phyloP scores from a whole-genome alignment of 2,888 invertebrate species.

The Stegana nigrithorax region DNA sequence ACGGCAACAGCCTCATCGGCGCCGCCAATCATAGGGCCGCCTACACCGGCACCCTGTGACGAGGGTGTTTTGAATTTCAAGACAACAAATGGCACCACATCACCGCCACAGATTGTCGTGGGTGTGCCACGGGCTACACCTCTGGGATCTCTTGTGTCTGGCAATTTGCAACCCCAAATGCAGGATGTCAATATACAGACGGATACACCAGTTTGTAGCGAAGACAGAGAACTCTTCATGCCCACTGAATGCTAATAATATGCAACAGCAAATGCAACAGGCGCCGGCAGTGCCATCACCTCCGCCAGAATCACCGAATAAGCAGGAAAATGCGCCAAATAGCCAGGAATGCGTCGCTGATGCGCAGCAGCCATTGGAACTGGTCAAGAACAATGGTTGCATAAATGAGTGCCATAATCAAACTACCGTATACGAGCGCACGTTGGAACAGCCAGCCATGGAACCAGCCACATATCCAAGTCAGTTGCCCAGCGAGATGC shows the following conservation, averaged over 20 bases:
- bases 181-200: slow-evolving; percentile 88
- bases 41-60: slow-evolving; percentile 32
- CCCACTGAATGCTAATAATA: slow-evolving; percentile 31
- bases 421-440: slow-evolving; percentile 33
- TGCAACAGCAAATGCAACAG: slow-evolving; percentile 27
- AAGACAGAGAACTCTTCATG: slow-evolving; percentile 71
- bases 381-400: slow-evolving; percentile 50
- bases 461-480: slow-evolving; percentile 27
- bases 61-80: slow-evolving; percentile 48
- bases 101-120: slow-evolving; percentile 50
- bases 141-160: background rate
- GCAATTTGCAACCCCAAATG: slow-evolving; percentile 70
- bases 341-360: too few relatives aligned
- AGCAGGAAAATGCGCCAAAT: slow-evolving; percentile 27
- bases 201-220: slow-evolving; percentile 77
- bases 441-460: slow-evolving; percentile 30
- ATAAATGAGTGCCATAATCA: slow-evolving; percentile 50
- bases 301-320: background rate
- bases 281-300: background rate
- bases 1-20: slow-evolving; percentile 35
- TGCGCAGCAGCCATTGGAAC: slow-evolving; percentile 53
- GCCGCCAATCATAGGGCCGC: slow-evolving; percentile 31
- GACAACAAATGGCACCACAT: slow-evolving; percentile 51
- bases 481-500: slow-evolving; percentile 17
- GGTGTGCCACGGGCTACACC: slow-evolving; percentile 29